Evolutionary conservation across 2,113 vertebrate species (phyloP).

Genomic region (Limanda limanda): DNA sequence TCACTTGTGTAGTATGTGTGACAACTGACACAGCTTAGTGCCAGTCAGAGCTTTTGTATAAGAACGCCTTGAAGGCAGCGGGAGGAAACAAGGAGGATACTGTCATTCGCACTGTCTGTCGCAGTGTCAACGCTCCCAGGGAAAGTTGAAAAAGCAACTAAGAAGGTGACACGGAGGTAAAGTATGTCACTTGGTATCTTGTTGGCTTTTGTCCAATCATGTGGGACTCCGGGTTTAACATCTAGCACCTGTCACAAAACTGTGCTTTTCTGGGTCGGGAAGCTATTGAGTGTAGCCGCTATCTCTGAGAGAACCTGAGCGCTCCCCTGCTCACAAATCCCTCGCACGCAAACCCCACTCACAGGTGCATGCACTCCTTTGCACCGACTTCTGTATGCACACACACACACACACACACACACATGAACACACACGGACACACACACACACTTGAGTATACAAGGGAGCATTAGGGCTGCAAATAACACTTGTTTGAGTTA

Average conservation of each 20-base stretch:
- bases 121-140: conserved; percentile 40
- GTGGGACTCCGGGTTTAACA: conserved; percentile 44
- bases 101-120: conserved; percentile 39
- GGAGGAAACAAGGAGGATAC: conserved; percentile 48
- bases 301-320: conserved; percentile 14
- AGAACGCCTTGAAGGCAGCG: conserved; percentile 66
- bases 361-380: not conserved
- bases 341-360: conserved; percentile 1
- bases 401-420: not conserved
- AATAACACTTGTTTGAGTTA: not conserved
- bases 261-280: conserved; percentile 62
- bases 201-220: conserved; percentile 59
- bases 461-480: not conserved
- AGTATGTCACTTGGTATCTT: conserved; percentile 54
- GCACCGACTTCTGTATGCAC: not conserved
- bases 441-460: not conserved
- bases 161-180: conserved; percentile 46
- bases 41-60: conserved; percentile 65
- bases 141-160: conserved; percentile 37
- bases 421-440: conserved; percentile 1
- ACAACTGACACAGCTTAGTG: conserved; percentile 76
- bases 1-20: conserved; percentile 70
- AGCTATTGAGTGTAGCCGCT: conserved; percentile 26
- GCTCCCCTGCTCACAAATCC: conserved; percentile 13
- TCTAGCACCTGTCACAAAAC: conserved; percentile 56